Conservation (phyloP, 2,888 invertebrate genomes). For the Apamea crenata region DNA sequence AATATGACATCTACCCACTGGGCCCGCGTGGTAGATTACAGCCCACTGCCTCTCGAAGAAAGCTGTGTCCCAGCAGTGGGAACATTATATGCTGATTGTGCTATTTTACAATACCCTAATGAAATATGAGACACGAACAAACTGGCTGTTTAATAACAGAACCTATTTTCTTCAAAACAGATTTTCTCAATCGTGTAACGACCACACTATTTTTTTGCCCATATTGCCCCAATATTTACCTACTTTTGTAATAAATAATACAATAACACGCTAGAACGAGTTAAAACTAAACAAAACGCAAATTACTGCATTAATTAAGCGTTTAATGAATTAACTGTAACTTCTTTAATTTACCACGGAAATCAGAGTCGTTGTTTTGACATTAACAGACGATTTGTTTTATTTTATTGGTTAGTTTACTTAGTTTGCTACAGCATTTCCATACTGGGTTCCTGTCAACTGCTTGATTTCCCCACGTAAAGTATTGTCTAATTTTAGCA, state of each 20-base stretch:
- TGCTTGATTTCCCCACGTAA: conserved; percentile 5
- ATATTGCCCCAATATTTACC: conserved; percentile 22
- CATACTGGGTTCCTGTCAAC: background rate
- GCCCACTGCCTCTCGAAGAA: too few relatives aligned
- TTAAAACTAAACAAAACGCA: conserved; percentile 37
- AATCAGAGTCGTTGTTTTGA: conserved; percentile 40
- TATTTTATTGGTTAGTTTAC: conserved; percentile 11
- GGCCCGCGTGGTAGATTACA: too few relatives aligned
- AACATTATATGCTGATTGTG: background rate
- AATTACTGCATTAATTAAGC: conserved; percentile 50
- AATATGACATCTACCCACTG: too few relatives aligned
- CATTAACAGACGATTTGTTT: conserved; percentile 26
- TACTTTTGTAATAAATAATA: conserved; percentile 51
- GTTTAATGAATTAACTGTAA: conserved; percentile 50
- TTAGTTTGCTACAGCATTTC: conserved; percentile 7
- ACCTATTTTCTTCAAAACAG: background rate
- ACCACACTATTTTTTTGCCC: background rate
- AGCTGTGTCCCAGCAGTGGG: background rate
- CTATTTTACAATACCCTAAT: background rate
- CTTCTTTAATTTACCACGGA: conserved; percentile 38
- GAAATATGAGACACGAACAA: background rate
- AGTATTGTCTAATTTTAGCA: too few relatives aligned
- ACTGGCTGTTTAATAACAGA: background rate
- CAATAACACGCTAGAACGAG: conserved; percentile 47
- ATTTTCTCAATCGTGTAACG: background rate